Conservation (phyloP, 2,888 invertebrate species). For the Cephus nigrinus region DNA sequence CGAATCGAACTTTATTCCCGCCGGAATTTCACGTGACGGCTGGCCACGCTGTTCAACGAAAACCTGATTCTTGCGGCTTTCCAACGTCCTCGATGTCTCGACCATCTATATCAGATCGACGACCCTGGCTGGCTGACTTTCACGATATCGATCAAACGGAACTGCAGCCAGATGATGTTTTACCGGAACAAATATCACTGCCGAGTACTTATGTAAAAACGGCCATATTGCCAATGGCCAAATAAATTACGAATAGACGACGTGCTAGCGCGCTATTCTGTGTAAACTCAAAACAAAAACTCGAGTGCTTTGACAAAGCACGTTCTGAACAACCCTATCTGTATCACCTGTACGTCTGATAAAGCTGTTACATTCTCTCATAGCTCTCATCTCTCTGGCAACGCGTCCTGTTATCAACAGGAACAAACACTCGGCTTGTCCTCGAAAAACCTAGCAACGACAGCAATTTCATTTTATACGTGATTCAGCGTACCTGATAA, state of each 20-base stretch:
- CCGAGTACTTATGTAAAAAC: not conserved
- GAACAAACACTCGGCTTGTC: not conserved
- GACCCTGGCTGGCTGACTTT: not conserved
- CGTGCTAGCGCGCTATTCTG: not conserved
- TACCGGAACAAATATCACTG: not conserved
- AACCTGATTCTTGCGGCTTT: not conserved
- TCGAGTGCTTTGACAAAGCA: not conserved
- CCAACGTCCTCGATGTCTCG: not conserved
- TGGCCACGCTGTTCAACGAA: not conserved
- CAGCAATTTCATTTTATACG: not conserved
- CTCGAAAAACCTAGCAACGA: not conserved
- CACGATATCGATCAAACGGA: not conserved
- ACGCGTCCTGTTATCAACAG: not conserved
- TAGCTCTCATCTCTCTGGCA: not conserved
- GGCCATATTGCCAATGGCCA: not conserved
- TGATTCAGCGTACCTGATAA: not conserved
- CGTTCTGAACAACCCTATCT: not conserved
- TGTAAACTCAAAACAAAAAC: not conserved
- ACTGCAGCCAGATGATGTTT: not conserved
- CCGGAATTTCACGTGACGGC: not conserved
- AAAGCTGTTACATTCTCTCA: not conserved
- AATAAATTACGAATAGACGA: not conserved
- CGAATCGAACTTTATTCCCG: not conserved
- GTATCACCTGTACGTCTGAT: not conserved
- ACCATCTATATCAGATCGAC: not conserved